Evolutionary conservation across 1,140 invertebrate species (phyloP), one percentile per base, ranked within the genome.

Genomic region (Maniola jurtina): DNA sequence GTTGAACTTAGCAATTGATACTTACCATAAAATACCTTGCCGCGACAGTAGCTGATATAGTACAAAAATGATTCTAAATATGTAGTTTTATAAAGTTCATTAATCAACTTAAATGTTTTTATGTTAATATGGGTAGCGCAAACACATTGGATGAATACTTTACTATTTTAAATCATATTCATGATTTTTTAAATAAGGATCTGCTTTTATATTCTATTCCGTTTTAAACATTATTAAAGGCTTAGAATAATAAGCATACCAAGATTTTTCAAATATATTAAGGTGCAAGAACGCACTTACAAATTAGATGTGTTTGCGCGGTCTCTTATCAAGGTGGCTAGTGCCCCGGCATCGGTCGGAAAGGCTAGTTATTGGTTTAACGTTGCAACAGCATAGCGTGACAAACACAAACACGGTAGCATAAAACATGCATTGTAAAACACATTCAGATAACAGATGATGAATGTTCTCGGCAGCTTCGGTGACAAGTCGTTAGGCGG

Each of bases 341-440:
- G 59, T 67, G 65, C 57, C 42, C 48, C 59, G 59, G 42, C 54
- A 40, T 61, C 14, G 48, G 36, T 38, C 35, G 16, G 16, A 52
- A 15, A 40, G 45, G 63, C 66, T 66, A 64, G 67, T 72, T 72
- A 72, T 69, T 72, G 66, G 45, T 72, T 72, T 72, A 71, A 68
- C 70, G 69, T 72, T 71, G 56, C 61, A 65, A 64, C 67, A 75
- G 75, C 71, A 81, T 79, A 84, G 82, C 82, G 79, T 71, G 79
- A 84, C 83, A 87, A 85, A 84, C 84, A 89, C 80, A 79, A 77
- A 87, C 80, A 89, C 77, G 80, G 72, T 80, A 86, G 86, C 84
- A 76, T 61, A 86, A 69, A 67, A 78, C 86, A 89, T 89, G 86
- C 86, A 86, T 70, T 74, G 68, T 80, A 80, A 81, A 81, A 81